phyloP scores from a whole-genome alignment of 2,888 invertebrate genomes.

The Himalopsyche anomala region DNA sequence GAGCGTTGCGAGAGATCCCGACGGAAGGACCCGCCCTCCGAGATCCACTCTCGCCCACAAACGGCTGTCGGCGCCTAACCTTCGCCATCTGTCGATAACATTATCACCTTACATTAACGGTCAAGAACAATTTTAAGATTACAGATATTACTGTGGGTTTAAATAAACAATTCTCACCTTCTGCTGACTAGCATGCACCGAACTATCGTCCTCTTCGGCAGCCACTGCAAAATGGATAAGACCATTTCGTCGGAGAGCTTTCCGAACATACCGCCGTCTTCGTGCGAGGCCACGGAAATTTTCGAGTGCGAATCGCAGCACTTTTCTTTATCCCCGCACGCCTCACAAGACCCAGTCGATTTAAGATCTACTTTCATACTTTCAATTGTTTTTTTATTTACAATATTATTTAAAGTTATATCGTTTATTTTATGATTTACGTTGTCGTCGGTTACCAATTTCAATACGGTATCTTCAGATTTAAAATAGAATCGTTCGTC shows the following conservation, averaged over 20 bases:
- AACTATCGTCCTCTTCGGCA: slow-evolving; percentile 86
- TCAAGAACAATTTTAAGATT: too few relatives aligned
- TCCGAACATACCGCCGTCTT: slow-evolving; percentile 79
- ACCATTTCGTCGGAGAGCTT: slow-evolving; percentile 91
- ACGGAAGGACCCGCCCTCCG: slow-evolving; percentile 81
- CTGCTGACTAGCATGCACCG: slow-evolving; percentile 85
- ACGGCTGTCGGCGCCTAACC: slow-evolving; percentile 88
- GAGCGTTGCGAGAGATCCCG: slow-evolving; percentile 84
- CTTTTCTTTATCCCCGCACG: slow-evolving; percentile 37
- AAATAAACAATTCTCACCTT: slow-evolving; percentile 72
- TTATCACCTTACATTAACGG: not conserved
- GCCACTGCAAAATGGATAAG: slow-evolving; percentile 87
- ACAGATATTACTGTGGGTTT: not conserved
- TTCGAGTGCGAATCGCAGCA: slow-evolving; percentile 17
- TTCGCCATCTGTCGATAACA: slow-evolving; percentile 80
- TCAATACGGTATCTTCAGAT: not conserved
- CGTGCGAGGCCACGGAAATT: not conserved
- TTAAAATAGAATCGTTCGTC: not conserved
- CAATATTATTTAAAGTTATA: not conserved
- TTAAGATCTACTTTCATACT: not conserved
- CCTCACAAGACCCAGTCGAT: not conserved
- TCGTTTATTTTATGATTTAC: not conserved
- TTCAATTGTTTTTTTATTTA: not conserved
- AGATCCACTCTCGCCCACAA: slow-evolving; percentile 92
- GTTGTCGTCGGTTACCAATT: not conserved